Percentiles rank a stretch among this genome's conserved stretches.
Conservation (phyloP, 2,888 invertebrate genomes). For the Dorcus parallelipipedus region DNA sequence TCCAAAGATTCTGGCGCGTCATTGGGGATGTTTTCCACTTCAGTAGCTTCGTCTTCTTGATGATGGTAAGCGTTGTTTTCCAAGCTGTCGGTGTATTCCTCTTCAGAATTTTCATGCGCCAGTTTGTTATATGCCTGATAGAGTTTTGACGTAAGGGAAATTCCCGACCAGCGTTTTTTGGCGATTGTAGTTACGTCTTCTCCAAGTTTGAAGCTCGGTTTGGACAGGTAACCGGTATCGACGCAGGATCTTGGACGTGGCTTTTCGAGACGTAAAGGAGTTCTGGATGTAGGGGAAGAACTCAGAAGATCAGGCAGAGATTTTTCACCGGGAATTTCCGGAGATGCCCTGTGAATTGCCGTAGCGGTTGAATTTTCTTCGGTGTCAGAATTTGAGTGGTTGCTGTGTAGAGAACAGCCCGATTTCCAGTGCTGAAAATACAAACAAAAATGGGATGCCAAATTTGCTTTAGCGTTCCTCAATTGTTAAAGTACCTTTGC, state of each 20-base stretch:
- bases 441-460: background rate
- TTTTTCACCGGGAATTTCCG: constrained; percentile 47
- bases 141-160: constrained; percentile 66
- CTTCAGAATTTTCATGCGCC: constrained; percentile 63
- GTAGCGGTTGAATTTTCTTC: constrained; percentile 48
- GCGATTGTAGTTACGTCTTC: constrained; percentile 47
- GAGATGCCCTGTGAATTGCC: constrained; percentile 54
- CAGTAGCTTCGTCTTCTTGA: constrained; percentile 10
- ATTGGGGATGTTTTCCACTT: constrained; percentile 14
- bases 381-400: constrained; percentile 46
- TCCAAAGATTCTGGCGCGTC: constrained; percentile 45
- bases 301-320: constrained; percentile 57
- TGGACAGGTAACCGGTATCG: constrained; percentile 49
- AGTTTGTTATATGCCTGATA: constrained; percentile 71
- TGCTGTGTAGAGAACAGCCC: constrained; percentile 10
- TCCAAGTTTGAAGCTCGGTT: constrained; percentile 43
- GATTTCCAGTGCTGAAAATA: constrained; percentile 12
- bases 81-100: constrained; percentile 71
- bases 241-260: constrained; percentile 69
- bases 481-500: constrained; percentile 30
- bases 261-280: constrained; percentile 50
- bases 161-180: constrained; percentile 72
- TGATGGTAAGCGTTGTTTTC: constrained; percentile 47
- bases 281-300: constrained; percentile 53
- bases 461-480: background rate